A percentile compares a stretch with the other conserved stretches of the same genome.
These are phyloP conservation scores for Spinus pinus DNA, from an alignment of 2,797 vertebrate genomes.

Conservation along the genomic window DNA sequence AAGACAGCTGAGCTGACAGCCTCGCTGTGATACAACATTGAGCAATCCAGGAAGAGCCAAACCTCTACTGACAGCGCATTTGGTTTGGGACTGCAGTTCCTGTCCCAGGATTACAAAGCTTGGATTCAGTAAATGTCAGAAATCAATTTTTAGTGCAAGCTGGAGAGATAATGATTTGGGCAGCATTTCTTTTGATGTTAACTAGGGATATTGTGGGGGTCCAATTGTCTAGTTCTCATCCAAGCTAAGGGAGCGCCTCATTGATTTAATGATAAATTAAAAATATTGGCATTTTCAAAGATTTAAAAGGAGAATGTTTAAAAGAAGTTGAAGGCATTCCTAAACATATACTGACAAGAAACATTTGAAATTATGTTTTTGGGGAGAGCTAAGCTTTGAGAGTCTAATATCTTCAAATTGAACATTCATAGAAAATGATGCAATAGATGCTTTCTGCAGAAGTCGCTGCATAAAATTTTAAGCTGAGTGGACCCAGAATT, in stretches of 20 bases:
- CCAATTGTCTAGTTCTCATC: not conserved
- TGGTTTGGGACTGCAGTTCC: not conserved
- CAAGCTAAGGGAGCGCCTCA: not conserved
- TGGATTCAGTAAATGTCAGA: conserved; percentile 2
- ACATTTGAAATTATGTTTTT: not conserved
- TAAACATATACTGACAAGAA: not conserved
- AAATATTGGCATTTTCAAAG: not conserved
- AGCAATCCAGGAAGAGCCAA: not conserved
- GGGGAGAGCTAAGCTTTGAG: not conserved
- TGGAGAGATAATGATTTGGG: not conserved
- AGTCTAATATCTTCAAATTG: not conserved
- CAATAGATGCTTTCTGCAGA: not conserved
- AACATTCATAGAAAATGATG: not conserved
- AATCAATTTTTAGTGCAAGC: not conserved
- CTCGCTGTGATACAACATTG: not conserved
- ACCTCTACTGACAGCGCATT: not conserved
- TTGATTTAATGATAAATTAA: not conserved
- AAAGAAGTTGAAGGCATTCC: not conserved
- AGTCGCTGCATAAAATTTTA: not conserved
- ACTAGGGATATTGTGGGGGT: not conserved
- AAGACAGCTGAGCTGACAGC: not conserved
- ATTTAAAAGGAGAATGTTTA: not conserved
- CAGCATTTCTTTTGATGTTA: not conserved
- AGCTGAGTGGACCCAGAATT: not conserved
- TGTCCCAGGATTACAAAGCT: not conserved